Evolutionary conservation across 2,888 invertebrate species (phyloP), one percentile per base, ranked within the genome.

Genomic region (Cheiracanthium punctorium): DNA sequence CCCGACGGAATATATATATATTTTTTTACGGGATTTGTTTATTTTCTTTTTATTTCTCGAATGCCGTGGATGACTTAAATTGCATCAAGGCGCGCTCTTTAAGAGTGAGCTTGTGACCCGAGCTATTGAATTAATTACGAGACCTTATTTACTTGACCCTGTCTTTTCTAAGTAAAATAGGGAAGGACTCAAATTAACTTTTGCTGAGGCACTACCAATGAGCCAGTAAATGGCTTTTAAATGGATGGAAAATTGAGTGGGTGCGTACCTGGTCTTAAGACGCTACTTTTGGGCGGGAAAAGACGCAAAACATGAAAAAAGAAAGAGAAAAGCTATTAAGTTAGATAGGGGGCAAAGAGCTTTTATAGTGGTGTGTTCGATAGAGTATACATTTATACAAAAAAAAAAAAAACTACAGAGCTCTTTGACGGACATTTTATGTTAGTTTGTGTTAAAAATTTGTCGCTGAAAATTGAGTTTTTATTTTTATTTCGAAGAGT

Each of bases 111-210:
- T 17, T 48, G 10, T 17, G 5, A 17, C 1, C 43, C 43, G 17
- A 48, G 43, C 43, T 10, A 48, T 48, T 48, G 43, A 48, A 48
- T 48, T 48, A 48, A 48, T 48, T 48, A 48, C 43, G 43, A n/a
- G n/a, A 17, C 17, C 43, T 17, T 48, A 48, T 7, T 48, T 48
- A 48, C 43, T 48, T 48, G 43, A 48, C 43, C 43, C 43, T 48
- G 43, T 48, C 14, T 17, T 48, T 48, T 48, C 43, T 48, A 10
- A 14, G 17, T 48, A 48, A 48, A 48, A 48, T 17, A 48, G 43
- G 10, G 14, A 17, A 17, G 14, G 43, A 48, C 14, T 7, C 17
- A 17, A 48, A 48, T 48, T 48, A 48, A 48, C 43, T 48, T 48
- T 48, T 48, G 14, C 43, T 48, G n/a, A n/a, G 17, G 43, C 14